Evolutionary conservation across 2,113 vertebrate genomes (phyloP), one percentile per base, ranked within the genome.

Genomic region (Gymnarchus niloticus): DNA sequence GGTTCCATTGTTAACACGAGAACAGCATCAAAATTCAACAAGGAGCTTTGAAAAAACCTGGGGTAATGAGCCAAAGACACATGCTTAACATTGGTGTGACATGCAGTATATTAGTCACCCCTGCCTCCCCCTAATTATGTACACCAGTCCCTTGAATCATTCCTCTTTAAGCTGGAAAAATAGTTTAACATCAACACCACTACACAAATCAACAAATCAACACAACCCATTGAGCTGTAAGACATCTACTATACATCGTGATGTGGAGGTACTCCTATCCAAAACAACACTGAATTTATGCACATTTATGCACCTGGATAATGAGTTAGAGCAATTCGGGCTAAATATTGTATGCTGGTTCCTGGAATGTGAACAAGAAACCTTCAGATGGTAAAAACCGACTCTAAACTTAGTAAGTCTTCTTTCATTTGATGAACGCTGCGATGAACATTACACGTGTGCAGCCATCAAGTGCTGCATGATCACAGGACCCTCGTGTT

Each of bases 11-110:
- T 78, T 78, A 78, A 78, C 8, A 33, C 44, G 44, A 44, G 76
- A 54, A 12, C 52, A 12, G 6, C 52, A 54, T 14, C 6, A 78
- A 78, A 48, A 78, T 48, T 46, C 41, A 78, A n/a, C 76, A 48
- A 78, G 21, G 76, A 48, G 44, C 37, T 46, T 46, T 78, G 46
- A 48, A 78, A 48, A 46, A 48, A 23, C 76, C 44, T 7, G 17
- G 23, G 44, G 41, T 78, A 78, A 78, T 78, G 76, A 78, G 44
- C 76, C 76, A 78, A 78, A 78, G 76, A n/a, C 76, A 48, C 76
- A 48, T 78, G 76, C 19, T 48, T 78, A 78, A 78, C 37, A 78
- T 7, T 37, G 46, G 76, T 41, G 46, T 48, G 76, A n/a, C 37
- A 78, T 46, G 23, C 23, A n/a, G 23, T 48, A 78, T 48, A 48